These are phyloP conservation scores for Myotis myotis DNA, from an alignment of 2,797 vertebrate species.

Conservation along the genomic window DNA sequence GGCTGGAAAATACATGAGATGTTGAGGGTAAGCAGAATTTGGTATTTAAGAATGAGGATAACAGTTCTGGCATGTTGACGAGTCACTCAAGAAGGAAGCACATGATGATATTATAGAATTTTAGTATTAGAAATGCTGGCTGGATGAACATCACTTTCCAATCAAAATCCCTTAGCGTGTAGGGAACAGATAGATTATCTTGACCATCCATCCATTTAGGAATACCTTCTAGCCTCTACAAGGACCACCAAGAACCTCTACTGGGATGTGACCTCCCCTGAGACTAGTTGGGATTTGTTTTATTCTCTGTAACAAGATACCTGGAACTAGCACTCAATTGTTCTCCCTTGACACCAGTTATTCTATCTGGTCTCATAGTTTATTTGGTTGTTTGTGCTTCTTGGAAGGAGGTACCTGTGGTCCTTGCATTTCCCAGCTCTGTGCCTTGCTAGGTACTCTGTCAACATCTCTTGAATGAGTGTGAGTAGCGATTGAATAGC, in stretches of 20 bases:
- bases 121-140: neutral
- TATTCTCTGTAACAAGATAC: slow-evolving; percentile 37
- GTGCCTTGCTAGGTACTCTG: neutral
- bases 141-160: neutral
- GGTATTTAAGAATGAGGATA: neutral
- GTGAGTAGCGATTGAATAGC: neutral
- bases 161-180: neutral
- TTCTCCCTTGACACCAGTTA: neutral
- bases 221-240: neutral
- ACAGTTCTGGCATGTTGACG: neutral
- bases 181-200: neutral
- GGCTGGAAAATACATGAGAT: neutral
- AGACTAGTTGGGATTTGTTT: slow-evolving; percentile 29
- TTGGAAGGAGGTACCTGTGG: neutral
- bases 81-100: slow-evolving; percentile 10
- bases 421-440: neutral
- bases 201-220: neutral
- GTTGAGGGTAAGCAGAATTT: neutral
- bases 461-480: neutral
- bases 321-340: slow-evolving; percentile 2
- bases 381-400: neutral
- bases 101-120: neutral
- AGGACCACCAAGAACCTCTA: neutral
- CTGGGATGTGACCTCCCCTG: neutral
- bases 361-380: neutral